Evolutionary conservation across 2,113 vertebrate species (phyloP).

Genomic region (Ahaetulla prasina): DNA sequence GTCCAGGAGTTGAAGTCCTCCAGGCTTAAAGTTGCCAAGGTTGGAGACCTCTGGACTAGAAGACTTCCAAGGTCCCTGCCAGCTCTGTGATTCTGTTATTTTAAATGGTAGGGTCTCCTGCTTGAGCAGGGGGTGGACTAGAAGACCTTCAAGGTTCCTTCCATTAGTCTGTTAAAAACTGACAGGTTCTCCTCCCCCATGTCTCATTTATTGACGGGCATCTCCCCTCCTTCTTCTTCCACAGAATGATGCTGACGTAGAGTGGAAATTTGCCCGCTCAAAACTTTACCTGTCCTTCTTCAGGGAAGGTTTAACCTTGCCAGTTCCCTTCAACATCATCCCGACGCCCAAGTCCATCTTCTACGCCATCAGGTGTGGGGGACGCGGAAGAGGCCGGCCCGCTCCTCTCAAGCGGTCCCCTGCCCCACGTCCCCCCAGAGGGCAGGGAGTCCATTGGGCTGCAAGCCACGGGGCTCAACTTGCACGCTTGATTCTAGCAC

Average conservation of each 20-base stretch:
- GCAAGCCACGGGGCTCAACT: neutral
- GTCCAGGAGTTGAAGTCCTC: neutral
- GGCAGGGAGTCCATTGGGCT: neutral
- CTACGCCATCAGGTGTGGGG: conserved; percentile 75
- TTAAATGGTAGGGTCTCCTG: too few relatives aligned
- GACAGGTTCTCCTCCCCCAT: neutral
- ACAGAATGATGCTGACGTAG: conserved; percentile 86
- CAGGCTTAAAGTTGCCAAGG: neutral
- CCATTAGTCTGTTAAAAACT: neutral
- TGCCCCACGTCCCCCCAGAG: neutral
- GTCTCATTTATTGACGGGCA: neutral
- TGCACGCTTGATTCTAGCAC: neutral
- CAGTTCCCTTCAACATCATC: conserved; percentile 87
- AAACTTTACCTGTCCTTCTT: conserved; percentile 89
- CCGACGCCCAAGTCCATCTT: conserved; percentile 82
- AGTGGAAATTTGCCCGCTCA: conserved; percentile 91
- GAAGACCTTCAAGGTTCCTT: neutral
- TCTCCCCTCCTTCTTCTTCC: neutral
- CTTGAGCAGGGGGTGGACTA: neutral
- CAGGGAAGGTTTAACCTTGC: conserved; percentile 83
- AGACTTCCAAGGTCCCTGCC: too few relatives aligned
- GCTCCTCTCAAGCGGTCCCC: neutral
- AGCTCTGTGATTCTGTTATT: too few relatives aligned
- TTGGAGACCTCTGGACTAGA: neutral
- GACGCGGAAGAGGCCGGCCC: neutral